Evolutionary conservation across 1,140 invertebrate genomes (phyloP).

Genomic region (Drosophila tristis): DNA sequence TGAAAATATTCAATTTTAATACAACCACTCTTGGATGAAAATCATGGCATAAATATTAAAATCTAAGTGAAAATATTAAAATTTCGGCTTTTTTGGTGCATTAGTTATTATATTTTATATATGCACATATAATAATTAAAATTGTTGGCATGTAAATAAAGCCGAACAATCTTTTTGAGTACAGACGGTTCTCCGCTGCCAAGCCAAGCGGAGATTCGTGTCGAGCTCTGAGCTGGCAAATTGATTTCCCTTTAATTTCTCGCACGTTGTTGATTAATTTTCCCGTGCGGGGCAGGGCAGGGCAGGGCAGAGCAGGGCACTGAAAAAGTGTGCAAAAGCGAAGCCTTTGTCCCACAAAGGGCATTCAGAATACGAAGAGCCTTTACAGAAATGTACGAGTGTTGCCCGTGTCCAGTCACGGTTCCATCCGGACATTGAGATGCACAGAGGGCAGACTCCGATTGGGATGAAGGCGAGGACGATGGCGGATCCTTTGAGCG

Average conservation of each 20-base stretch:
- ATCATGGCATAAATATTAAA: too few relatives aligned
- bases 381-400: conserved; percentile 55
- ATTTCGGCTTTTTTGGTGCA: too few relatives aligned
- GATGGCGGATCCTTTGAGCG: conserved; percentile 67
- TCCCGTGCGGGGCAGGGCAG: conserved; percentile 16
- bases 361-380: conserved; percentile 75
- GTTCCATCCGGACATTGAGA: conserved; percentile 8
- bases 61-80: too few relatives aligned
- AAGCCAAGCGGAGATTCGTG: conserved; percentile 20
- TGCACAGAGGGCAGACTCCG: neutral
- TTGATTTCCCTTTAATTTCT: conserved; percentile 69
- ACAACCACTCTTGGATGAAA: too few relatives aligned
- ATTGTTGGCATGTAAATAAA: too few relatives aligned
- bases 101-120: too few relatives aligned
- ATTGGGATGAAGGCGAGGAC: neutral
- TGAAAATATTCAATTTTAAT: too few relatives aligned
- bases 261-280: conserved; percentile 79
- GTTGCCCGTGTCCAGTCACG: conserved; percentile 38
- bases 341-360: conserved; percentile 75
- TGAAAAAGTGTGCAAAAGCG: conserved; percentile 65
- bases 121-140: too few relatives aligned
- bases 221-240: conserved; percentile 28
- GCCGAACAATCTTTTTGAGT: too few relatives aligned
- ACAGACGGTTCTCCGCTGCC: neutral
- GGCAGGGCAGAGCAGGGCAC: conserved; percentile 11